phyloP scores from a whole-genome alignment of 2,113 vertebrate species.

The Hepsetus odoe region DNA sequence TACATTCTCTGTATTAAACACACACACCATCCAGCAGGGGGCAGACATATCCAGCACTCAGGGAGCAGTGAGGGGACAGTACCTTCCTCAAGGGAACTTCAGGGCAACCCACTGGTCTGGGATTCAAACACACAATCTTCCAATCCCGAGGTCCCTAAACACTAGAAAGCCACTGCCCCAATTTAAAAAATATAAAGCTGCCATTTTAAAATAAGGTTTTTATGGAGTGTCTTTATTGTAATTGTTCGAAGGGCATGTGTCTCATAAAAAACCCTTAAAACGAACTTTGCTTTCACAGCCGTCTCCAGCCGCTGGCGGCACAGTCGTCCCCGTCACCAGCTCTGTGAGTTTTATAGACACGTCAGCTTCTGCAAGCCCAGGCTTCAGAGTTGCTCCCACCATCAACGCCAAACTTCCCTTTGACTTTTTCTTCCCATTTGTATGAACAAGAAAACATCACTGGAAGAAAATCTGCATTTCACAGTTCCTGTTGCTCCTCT shows the following conservation, averaged over 20 bases:
- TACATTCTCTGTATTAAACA: too few species aligned
- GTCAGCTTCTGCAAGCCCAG: constrained; percentile 81
- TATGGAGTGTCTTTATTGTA: neutral
- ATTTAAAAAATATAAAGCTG: too few species aligned
- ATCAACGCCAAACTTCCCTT: constrained; percentile 85
- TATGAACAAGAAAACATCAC: constrained; percentile 62
- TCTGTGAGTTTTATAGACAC: constrained; percentile 83
- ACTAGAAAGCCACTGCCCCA: too few species aligned
- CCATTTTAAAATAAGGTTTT: too few species aligned
- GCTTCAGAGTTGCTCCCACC: constrained; percentile 83
- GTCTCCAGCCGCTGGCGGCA: constrained; percentile 51
- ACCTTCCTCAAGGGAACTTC: too few species aligned
- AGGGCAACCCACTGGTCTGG: too few species aligned
- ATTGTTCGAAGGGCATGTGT: neutral
- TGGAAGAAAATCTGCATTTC: neutral
- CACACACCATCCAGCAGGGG: too few species aligned
- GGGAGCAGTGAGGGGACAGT: too few species aligned
- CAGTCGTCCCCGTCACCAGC: constrained; percentile 70
- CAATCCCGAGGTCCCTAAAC: too few species aligned
- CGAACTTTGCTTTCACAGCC: constrained; percentile 49
- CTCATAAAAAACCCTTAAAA: neutral
- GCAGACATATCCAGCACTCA: too few species aligned
- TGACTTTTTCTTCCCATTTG: constrained; percentile 93
- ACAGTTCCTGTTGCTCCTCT: neutral
- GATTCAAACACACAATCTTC: too few species aligned